Evolutionary conservation across 2,888 invertebrate genomes (phyloP).

Genomic region (Bruchidius siliquastri): DNA sequence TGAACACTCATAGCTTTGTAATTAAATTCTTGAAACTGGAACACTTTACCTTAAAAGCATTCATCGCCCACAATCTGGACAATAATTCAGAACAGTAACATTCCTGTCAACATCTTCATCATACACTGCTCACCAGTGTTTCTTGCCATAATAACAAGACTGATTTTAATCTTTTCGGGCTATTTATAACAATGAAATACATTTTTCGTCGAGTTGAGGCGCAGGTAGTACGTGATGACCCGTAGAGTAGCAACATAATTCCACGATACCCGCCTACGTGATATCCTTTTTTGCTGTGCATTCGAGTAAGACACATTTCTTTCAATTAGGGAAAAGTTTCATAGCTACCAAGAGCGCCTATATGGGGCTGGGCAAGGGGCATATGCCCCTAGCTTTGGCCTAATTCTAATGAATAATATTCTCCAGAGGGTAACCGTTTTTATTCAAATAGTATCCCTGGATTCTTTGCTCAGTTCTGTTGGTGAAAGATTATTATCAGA

Average conservation of each 20-base stretch:
- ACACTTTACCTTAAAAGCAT: neutral
- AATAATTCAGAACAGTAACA: neutral
- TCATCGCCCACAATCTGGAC: neutral
- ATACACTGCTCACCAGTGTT: neutral
- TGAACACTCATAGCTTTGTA: neutral
- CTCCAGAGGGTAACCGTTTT: too few species aligned
- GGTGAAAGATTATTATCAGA: too few species aligned
- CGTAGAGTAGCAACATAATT: neutral
- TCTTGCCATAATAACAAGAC: neutral
- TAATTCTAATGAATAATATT: too few species aligned
- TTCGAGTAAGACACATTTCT: neutral
- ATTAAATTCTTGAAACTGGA: neutral
- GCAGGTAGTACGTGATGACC: neutral
- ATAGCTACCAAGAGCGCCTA: too few species aligned
- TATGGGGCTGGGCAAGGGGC: too few species aligned
- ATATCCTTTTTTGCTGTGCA: neutral
- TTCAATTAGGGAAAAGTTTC: neutral
- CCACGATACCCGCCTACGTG: neutral
- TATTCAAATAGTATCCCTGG: too few species aligned
- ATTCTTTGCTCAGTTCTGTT: too few species aligned
- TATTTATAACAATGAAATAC: neutral
- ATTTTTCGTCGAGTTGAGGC: neutral
- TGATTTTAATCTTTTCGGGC: neutral
- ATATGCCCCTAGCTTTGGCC: too few species aligned
- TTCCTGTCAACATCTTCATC: neutral